These are phyloP conservation scores for Clarias batrachus DNA, from an alignment of 2,113 vertebrate species.

Conservation along the genomic window DNA sequence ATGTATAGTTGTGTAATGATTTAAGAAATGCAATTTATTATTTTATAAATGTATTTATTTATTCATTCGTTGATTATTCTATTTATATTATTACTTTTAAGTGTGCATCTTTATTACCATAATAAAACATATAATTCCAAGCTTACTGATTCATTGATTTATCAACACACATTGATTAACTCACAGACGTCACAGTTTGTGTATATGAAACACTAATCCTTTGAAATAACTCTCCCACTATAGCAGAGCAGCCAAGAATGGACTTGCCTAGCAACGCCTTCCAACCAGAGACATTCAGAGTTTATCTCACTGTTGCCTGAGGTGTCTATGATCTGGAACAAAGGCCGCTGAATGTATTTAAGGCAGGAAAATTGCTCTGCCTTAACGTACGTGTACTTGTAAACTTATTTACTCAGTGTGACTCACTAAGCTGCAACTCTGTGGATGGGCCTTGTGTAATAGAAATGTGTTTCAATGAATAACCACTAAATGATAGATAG, in stretches of 20 bases:
- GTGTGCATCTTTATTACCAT: background rate
- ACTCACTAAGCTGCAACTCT: background rate
- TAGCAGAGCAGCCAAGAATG: background rate
- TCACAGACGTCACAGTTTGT: conserved; percentile 18
- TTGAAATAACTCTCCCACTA: conserved; percentile 16
- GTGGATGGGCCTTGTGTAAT: background rate
- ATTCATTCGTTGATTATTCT: too few species aligned
- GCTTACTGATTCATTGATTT: conserved; percentile 18
- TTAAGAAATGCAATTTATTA: too few species aligned
- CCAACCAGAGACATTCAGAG: conserved; percentile 15
- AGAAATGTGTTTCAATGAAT: background rate
- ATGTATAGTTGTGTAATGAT: too few species aligned
- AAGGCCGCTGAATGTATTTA: conserved; percentile 10
- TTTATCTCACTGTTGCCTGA: conserved; percentile 32
- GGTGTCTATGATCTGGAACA: conserved; percentile 21
- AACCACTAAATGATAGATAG: background rate
- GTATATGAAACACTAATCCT: conserved; percentile 29
- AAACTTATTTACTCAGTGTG: background rate
- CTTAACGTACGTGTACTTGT: background rate
- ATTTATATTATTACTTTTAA: background rate
- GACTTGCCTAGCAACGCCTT: conserved; percentile 29
- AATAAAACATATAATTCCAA: background rate
- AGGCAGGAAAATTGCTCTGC: conserved; percentile 8
- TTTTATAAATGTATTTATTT: too few species aligned
- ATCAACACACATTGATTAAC: conserved; percentile 5